Percentiles rank a stretch among this genome's conserved stretches.
These are phyloP conservation scores for Heptranchias perlo DNA, from an alignment of 2,113 vertebrate genomes.

Conservation along the genomic window DNA sequence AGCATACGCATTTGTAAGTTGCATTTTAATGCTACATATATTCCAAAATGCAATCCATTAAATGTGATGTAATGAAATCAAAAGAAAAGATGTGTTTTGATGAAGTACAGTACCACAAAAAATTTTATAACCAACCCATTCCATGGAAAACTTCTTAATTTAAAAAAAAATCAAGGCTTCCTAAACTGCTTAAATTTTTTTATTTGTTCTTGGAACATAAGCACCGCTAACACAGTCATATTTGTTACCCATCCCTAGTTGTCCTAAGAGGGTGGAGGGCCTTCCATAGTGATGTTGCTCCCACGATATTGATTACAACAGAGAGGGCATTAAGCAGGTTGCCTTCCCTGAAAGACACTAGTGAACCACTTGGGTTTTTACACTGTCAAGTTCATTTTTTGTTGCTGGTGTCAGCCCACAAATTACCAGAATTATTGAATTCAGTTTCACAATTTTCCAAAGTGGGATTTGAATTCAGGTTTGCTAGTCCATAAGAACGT, in stretches of 20 bases:
- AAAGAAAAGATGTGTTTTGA: neutral
- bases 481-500: neutral
- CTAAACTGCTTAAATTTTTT: neutral
- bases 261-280: neutral
- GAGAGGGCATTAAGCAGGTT: neutral
- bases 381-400: neutral
- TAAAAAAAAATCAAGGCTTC: neutral
- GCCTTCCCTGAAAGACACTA: neutral
- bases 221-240: neutral
- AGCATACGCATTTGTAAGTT: neutral
- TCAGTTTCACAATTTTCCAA: neutral
- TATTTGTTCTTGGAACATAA: neutral
- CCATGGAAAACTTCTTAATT: neutral
- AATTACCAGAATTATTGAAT: neutral
- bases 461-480: neutral
- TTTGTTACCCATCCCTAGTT: neutral
- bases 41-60: neutral
- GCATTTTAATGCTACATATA: neutral
- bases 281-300: neutral
- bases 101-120: fast-evolving
- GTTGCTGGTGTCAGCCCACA: neutral
- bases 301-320: neutral
- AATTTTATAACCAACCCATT: neutral
- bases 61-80: neutral
- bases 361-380: neutral